Evolutionary conservation across 2,113 vertebrate genomes (phyloP).

Genomic region (Otis tarda): DNA sequence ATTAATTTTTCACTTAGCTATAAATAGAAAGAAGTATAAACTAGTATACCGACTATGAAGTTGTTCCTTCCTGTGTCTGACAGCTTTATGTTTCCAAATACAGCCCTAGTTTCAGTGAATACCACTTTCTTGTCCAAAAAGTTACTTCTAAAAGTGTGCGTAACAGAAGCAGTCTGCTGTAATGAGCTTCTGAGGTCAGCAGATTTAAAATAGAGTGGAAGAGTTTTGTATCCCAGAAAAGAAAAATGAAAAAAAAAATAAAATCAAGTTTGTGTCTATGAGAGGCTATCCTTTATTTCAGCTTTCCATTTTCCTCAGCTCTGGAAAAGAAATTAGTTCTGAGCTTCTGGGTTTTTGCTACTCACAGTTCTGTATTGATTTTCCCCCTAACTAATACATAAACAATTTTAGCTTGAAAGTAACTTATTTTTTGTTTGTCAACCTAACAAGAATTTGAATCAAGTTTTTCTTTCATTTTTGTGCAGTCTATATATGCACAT

Average conservation of each 20-base stretch:
- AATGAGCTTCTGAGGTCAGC: not conserved
- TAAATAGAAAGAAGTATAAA: not conserved
- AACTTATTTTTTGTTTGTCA: slow-evolving; percentile 18
- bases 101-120: not conserved
- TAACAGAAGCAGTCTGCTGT: not conserved
- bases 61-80: not conserved
- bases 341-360: not conserved
- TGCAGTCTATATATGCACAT: not conserved
- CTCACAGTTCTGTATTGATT: not conserved
- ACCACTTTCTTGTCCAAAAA: not conserved
- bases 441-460: not conserved
- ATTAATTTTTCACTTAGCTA: not conserved
- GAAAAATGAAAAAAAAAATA: not conserved
- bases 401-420: not conserved
- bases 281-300: not conserved
- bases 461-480: not conserved
- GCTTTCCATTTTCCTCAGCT: not conserved
- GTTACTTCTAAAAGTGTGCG: not conserved
- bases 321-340: not conserved
- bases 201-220: not conserved
- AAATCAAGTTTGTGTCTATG: not conserved
- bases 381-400: not conserved
- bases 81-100: not conserved
- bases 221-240: not conserved
- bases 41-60: not conserved